Evolutionary conservation across 2,888 invertebrate genomes (phyloP).

Genomic region (Morinoia aosen): DNA sequence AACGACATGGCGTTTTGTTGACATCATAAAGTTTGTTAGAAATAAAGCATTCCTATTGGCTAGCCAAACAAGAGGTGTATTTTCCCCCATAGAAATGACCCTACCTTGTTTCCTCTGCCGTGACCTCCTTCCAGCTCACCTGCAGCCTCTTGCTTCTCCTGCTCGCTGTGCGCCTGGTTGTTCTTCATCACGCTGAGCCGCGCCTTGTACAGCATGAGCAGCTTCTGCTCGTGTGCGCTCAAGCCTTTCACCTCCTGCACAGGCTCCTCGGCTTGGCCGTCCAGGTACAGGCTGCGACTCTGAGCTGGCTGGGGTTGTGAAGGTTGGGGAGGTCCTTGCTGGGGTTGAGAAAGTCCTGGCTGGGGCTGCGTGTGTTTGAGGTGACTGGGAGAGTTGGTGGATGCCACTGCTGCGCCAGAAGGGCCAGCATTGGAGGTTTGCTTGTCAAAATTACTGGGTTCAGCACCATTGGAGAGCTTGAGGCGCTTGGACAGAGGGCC

Average conservation of each 20-base stretch:
- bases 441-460: neutral
- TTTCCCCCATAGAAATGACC: no score
- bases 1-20: no score
- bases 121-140: neutral
- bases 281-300: neutral
- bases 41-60: no score
- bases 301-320: neutral
- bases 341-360: no score
- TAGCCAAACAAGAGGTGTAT: no score
- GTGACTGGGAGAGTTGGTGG: neutral
- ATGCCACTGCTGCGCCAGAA: neutral
- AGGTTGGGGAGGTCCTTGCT: no score
- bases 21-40: no score
- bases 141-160: neutral
- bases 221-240: slow-evolving; percentile 18
- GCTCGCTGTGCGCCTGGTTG: neutral
- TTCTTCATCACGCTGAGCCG: slow-evolving; percentile 15
- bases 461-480: slow-evolving; percentile 35
- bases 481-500: slow-evolving; percentile 2
- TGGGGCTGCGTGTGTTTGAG: no score
- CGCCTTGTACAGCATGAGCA: slow-evolving; percentile 36
- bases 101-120: neutral
- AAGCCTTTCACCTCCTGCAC: slow-evolving; percentile 26
- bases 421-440: neutral
- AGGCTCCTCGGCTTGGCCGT: neutral